A percentile compares a stretch with the other conserved stretches of the same genome.
Conservation (phyloP, 2,113 vertebrate species). For the Carassius auratus region DNA sequence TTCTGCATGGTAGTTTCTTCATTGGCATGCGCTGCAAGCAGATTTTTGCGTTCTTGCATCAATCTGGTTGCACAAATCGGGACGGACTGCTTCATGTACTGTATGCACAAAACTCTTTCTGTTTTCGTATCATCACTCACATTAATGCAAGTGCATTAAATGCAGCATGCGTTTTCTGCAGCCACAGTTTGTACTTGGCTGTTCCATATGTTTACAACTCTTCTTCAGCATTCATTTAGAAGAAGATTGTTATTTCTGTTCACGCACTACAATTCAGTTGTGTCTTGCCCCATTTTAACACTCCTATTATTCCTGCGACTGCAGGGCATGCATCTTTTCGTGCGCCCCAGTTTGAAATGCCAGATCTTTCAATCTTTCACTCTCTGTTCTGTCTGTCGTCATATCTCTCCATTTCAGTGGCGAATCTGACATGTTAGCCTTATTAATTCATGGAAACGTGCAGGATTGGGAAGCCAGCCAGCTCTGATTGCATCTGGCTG, state of each 20-base stretch:
- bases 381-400: neutral
- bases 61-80: neutral
- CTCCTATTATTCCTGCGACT: neutral
- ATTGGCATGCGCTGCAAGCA: neutral
- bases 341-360: neutral
- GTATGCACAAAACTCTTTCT: constrained; percentile 15
- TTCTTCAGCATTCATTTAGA: neutral
- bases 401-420: neutral
- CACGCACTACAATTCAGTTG: neutral
- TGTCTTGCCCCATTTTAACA: neutral
- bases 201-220: neutral
- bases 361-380: constrained; percentile 3
- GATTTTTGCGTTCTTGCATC: neutral
- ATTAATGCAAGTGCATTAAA: neutral
- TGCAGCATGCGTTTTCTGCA: neutral
- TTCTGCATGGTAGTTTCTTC: constrained; percentile 35
- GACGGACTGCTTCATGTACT: neutral
- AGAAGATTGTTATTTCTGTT: neutral
- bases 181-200: neutral
- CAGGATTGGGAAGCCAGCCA: constrained; percentile 38
- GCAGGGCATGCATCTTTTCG: constrained; percentile 2
- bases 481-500: constrained; percentile 54
- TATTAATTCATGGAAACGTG: constrained; percentile 59
- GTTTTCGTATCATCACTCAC: constrained; percentile 23
- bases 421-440: constrained; percentile 44